Base-by-base conservation (phyloP, 2,113 vertebrate species). In the Pygoscelis adeliae region DNA sequence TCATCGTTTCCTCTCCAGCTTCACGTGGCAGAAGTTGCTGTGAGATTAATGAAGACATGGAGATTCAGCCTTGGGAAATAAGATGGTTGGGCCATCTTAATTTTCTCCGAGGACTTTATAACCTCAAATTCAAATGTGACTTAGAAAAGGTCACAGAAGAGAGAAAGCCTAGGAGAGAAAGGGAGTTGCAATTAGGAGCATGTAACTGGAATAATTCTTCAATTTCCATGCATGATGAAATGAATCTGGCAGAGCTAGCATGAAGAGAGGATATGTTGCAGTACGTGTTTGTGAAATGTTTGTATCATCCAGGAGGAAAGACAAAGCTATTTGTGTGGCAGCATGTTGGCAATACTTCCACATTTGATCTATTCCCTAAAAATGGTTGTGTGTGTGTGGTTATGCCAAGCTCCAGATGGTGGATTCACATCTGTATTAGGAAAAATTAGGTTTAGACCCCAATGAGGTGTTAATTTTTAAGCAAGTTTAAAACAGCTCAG, bases 221-320 rank as follows among this genome's bases (percentile, higher is more conserved):
- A 90, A 93, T 96, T 97, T 97, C 91, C 89, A 88, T 90, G 95
- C 94, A 72, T 97, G 74, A 91, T 74, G 58, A 94, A 95, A 95
- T 77, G 78, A 83, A 80, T 88, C 81, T 86, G 89, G 26, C 38
- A 85, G 55, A 83, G 53, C 38, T 14, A 72, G 81, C 38, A 32
- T 9, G 62, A 83, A 38, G 67, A 88, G 49, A 85, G 32, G 63
- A 47, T 91, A 21, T 56, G 53, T n/a, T 85, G 65, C 58, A 7
- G 53, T 53, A 56, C 0, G 1, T 67, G 40, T 83, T 66, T 81
- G 46, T 85, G 78, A 80, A 85, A 85, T 25, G 58, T 61, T 93
- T 89, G 26, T 50, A 15, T 61, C 26, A 50, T 86, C 70, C 59
- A 93, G 84, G 50, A 96, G 46, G 58, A 94, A 90, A 93, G 87